Base-by-base conservation (phyloP, 2,888 invertebrate genomes). In the Drosophila anomelani region DNA sequence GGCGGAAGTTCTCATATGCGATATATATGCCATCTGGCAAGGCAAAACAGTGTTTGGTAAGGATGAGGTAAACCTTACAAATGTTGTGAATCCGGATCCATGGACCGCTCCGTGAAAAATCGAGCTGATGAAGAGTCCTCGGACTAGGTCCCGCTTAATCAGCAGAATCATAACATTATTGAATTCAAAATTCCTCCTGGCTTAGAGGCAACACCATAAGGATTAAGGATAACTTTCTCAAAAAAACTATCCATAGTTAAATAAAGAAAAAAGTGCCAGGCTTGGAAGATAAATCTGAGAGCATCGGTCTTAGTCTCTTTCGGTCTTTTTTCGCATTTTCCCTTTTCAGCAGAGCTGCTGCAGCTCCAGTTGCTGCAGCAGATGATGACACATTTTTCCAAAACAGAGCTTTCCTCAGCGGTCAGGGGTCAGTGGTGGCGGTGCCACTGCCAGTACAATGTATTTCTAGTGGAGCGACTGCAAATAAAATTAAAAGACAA, bases 401-500 rank as follows among this genome's bases (percentile, higher is more conserved):
- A 41, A 49, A 64, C 66, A 51, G 41, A 29, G 41, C 49, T 47
- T 73, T 61, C 44, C 55, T 39, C 70, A 39, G 73, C 60, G 78
- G 64, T 58, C 73, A 66, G 73, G 59, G 76, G 75, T 73, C 76
- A 67, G 67, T 53, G 55, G 43, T 53, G 51, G 43, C 56, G 54
- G 29, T 61, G 54, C 41, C 72, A 54, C 57, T 64, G 53, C 63
- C 73, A 81, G 82, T 75, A 88, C 85, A 82, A 88, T 82, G 82
- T 88, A 83, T 88, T 88, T 85, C 78, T 86, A 88, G 83, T 84
- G 89, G 84, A 88, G 83, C 84, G 84, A 78, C 73, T 53, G 81
- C 76, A 88, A 84, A 84, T 84, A 88, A 84, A 86, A 84, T 84
- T 84, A 80, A 83, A 84, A 76, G 76, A 77, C 80, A 88, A 77